Percentiles rank a stretch among this genome's conserved stretches.
These are phyloP conservation scores for Drosophila nigricruria DNA, from an alignment of 2,888 invertebrate species.

Conservation along the genomic window DNA sequence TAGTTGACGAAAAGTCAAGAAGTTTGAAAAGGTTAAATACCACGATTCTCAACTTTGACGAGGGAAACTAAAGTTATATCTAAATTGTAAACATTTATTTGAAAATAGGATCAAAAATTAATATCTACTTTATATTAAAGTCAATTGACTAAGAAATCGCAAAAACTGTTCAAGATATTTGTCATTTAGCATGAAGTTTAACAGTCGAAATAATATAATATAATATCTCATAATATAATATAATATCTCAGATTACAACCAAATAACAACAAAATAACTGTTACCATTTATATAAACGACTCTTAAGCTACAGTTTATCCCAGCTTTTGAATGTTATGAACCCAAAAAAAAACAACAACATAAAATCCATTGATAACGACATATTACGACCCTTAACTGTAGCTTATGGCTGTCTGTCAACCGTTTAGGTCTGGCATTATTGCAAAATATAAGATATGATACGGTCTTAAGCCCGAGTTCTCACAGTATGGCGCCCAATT, in stretches of 20 bases:
- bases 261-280: neutral
- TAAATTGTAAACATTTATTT: neutral
- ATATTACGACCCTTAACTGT: conserved; percentile 24
- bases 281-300: neutral
- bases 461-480: conserved; percentile 54
- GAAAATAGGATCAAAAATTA: neutral
- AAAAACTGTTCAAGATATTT: no score
- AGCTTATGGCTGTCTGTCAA: conserved; percentile 26
- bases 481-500: conserved; percentile 80
- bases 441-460: conserved; percentile 18
- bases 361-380: conserved; percentile 2
- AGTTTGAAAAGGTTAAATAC: neutral
- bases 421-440: conserved; percentile 12
- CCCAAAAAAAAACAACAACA: neutral
- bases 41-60: neutral
- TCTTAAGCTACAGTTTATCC: neutral
- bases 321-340: neutral
- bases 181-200: neutral
- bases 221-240: no score
- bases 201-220: no score
- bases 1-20: no score
- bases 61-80: neutral
- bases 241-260: neutral
- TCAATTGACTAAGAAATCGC: no score
- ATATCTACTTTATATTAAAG: neutral